Percentiles rank a stretch among this genome's conserved stretches.
These are phyloP conservation scores for Nephotettix cincticeps DNA, from an alignment of 1,140 invertebrate genomes.

Conservation along the genomic window DNA sequence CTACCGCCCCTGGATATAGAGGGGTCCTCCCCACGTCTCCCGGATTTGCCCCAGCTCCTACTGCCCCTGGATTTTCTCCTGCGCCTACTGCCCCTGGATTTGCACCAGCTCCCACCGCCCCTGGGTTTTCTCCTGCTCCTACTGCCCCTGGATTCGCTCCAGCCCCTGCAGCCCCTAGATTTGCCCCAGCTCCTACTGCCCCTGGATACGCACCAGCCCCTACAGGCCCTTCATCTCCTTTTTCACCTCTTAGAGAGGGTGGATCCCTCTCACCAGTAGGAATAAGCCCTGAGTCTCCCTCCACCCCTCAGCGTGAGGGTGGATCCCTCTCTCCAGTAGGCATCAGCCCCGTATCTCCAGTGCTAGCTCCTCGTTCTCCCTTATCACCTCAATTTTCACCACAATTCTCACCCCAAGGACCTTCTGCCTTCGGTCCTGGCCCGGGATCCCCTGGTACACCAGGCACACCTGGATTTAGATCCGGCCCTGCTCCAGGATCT, in stretches of 20 bases:
- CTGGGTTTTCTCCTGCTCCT: neutral
- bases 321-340: too few species aligned
- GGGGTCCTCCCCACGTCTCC: too few species aligned
- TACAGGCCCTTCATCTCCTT: neutral
- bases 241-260: too few species aligned
- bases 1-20: neutral
- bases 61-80: neutral
- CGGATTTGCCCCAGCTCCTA: neutral
- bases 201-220: too few species aligned
- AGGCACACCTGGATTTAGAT: neutral
- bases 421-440: neutral
- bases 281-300: too few species aligned
- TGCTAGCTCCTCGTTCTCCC: neutral
- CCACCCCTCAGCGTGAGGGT: too few species aligned
- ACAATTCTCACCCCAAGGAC: neutral
- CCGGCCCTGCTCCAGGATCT: conserved; percentile 3
- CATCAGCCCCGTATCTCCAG: neutral
- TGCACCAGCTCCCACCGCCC: neutral
- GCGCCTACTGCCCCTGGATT: neutral
- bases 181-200: neutral
- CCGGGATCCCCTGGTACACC: neutral
- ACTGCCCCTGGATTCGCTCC: too few species aligned
- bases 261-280: too few species aligned
- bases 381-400: neutral
- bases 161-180: neutral